Base-by-base conservation (phyloP, 2,113 vertebrate species). In the Barbus barbus region DNA sequence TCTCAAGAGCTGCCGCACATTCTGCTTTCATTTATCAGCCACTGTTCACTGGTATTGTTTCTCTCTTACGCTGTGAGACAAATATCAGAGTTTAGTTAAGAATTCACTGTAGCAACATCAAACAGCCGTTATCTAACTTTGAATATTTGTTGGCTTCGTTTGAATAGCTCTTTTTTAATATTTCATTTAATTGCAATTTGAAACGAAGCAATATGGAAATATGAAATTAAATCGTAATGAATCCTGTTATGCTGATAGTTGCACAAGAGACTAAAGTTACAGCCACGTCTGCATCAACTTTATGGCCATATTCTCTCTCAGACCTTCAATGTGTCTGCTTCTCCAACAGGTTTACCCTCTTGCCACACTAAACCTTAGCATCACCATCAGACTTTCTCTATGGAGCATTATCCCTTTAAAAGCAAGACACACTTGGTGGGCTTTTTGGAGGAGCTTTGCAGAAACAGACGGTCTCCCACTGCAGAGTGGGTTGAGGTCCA, bases 381-480 rank as follows among this genome's bases (percentile, higher is more conserved):
- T 36, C 44, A 26, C 78, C 80, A 36, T 33, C 71, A 82, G 31
- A 78, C 18, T 65, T 74, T 67, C 65, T 87, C 31, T 16, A 65
- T 71, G 71, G 78, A 85, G 73, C 60, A 53, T 75, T 85, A 89
- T 84, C 56, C 85, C 89, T 92, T 83, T 90, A 85, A 79, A 53
- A 71, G 86, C 87, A 89, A 88, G 73, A 89, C 85, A 69, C 79
- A 89, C 92, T 91, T 90, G 91, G 91, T 91, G 91, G 91, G 91
- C 90, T 92, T 89, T 92, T 89, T 87, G 93, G 93, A 93, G 93
- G 92, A 93, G 90, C 86, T 93, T 91, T 83, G 83, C 84, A 84
- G 76, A 91, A 92, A 95, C 94, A 95, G 94, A 95, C 93, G 93
- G 94, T 92, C 93, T 91, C 90, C 84, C 89, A 89, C 93, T 91